Base-by-base conservation (phyloP, 2,113 vertebrate genomes). In the Glaucomys volans region DNA sequence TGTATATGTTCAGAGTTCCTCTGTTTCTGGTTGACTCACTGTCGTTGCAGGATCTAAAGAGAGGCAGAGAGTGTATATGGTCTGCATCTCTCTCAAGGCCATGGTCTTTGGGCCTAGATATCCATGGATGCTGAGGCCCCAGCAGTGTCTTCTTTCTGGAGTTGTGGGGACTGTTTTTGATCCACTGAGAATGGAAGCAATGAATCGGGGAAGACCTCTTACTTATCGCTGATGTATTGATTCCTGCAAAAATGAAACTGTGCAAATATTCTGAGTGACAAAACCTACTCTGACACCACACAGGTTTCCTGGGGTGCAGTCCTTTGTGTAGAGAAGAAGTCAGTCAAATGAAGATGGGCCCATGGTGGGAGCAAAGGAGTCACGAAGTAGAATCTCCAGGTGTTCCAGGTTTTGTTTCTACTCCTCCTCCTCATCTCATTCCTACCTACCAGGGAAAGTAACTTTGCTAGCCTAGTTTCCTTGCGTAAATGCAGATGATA, bases 341-440 rank as follows among this genome's bases (percentile, higher is more conserved):
- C 13, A 72, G 22, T 50, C 18, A 12, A 57, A n/a, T 50, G 64
- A 57, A 28, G 54, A 50, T 0, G 10, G 28, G 40, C 24, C 5
- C 0, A 18, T 14, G n/a, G 40, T 28, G 30, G n/a, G 44, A 64
- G 2, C 14, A 2, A 37, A 54, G 69, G 20, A 8, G 0, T 1
- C 52, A 20, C 16, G 9, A 72, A 35, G 8, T 16, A 8, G 67
- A n/a, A 16, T 30, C 79, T 35, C 0, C 62, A 42, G 50, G 2
- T 14, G 1, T 24, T 11, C n/a, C n/a, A n/a, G n/a, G n/a, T 57
- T 37, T 76, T 77, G 28, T 44, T 57, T 66, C 66, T 47, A 0
- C 4, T 37, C 67, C n/a, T 26, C 35, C 37, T 5, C 17, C 26
- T n/a, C 59, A 1, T 26, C 50, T 83, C 26, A 12, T 42, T 62